phyloP scores from a whole-genome alignment of 2,797 vertebrate species.

The Anguilla obscura region DNA sequence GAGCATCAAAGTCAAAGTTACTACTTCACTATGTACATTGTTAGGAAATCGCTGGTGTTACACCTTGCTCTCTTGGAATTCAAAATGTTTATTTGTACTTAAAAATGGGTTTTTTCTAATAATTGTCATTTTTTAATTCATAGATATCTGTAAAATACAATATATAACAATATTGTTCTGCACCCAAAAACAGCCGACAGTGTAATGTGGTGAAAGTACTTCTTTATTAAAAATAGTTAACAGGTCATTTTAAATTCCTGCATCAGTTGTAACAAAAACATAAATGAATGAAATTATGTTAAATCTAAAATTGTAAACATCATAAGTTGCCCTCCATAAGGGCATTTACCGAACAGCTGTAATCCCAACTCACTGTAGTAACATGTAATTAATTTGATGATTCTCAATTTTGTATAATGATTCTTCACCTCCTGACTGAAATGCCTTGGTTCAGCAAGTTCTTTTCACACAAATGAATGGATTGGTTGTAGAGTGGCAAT shows the following conservation, averaged over 20 bases:
- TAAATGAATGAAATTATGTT: no score
- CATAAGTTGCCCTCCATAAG: no score
- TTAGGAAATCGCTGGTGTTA: no score
- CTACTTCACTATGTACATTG: no score
- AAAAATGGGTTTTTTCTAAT: no score
- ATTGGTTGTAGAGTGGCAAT: not conserved
- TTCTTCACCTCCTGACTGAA: not conserved
- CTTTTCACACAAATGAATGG: conserved; percentile 18
- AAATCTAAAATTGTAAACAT: no score
- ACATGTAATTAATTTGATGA: not conserved
- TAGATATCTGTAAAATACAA: not conserved
- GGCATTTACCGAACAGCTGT: no score
- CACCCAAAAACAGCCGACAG: not conserved
- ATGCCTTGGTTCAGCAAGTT: not conserved
- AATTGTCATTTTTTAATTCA: no score
- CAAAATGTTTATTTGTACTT: no score
- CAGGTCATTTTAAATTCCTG: not conserved
- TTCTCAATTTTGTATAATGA: not conserved
- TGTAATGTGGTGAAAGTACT: not conserved
- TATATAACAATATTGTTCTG: not conserved
- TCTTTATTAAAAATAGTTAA: not conserved
- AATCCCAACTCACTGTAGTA: not conserved
- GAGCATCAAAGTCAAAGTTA: no score
- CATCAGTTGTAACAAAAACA: not conserved
- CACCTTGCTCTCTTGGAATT: no score